phyloP scores from a whole-genome alignment of 2,797 vertebrate species.

The Pipistrellus pipistrellus region DNA sequence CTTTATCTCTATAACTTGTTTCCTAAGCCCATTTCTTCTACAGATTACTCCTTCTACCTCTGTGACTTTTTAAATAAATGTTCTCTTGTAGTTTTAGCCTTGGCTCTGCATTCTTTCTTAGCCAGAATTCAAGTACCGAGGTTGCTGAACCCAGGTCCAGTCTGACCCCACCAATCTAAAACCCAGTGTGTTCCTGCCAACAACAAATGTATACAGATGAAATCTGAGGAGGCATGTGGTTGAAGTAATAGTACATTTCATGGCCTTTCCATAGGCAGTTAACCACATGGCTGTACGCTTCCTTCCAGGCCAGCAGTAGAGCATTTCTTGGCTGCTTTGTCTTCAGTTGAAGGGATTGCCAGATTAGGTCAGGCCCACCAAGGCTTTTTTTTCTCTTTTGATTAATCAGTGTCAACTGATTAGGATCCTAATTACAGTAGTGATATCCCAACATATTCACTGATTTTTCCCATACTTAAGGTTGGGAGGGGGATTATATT shows the following conservation, averaged over 20 bases:
- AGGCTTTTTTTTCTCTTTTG: conserved; percentile 30
- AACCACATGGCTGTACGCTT: background rate
- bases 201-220: background rate
- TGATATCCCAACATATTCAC: background rate
- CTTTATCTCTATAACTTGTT: background rate
- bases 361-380: background rate
- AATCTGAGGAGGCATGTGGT: background rate
- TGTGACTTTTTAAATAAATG: background rate
- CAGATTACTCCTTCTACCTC: background rate
- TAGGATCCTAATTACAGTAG: background rate
- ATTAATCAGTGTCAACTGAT: conserved; percentile 42
- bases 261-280: background rate
- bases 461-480: background rate
- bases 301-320: background rate
- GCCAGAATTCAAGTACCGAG: background rate
- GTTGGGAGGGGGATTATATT: background rate
- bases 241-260: background rate
- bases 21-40: background rate
- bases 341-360: background rate
- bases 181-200: background rate
- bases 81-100: background rate
- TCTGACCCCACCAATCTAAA: background rate
- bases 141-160: background rate
- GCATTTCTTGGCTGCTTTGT: background rate
- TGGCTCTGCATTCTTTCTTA: background rate